Percentiles rank a stretch among this genome's conserved stretches.
Conservation (phyloP, 2,888 invertebrate species). For the Ligdia adustata region DNA sequence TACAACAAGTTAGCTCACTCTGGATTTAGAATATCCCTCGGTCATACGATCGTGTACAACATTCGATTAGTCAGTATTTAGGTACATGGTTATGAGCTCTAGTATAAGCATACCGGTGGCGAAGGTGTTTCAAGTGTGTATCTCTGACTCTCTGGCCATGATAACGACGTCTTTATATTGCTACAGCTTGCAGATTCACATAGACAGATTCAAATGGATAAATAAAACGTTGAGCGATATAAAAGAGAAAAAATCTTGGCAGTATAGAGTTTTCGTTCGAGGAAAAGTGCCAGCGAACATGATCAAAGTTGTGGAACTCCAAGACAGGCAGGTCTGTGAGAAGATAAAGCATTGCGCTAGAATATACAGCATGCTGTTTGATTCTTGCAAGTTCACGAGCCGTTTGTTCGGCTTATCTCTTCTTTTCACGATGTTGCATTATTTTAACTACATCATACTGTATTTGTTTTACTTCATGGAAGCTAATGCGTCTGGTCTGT, state of each 20-base stretch:
- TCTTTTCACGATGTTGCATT: constrained; percentile 48
- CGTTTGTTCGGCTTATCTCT: constrained; percentile 52
- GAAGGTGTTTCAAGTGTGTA: constrained; percentile 57
- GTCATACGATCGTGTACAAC: constrained; percentile 42
- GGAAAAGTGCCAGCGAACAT: constrained; percentile 38
- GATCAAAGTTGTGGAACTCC: constrained; percentile 42
- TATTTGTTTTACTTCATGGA: constrained; percentile 72
- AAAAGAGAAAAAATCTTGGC: constrained; percentile 45
- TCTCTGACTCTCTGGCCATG: constrained; percentile 49
- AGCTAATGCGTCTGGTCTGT: constrained; percentile 63
- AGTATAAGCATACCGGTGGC: constrained; percentile 47
- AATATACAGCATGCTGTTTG: constrained; percentile 55
- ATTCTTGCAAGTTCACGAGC: constrained; percentile 44
- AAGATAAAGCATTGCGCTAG: constrained; percentile 58
- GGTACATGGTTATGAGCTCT: constrained; percentile 49
- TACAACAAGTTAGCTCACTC: constrained; percentile 44
- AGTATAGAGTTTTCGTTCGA: constrained; percentile 48
- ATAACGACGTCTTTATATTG: constrained; percentile 52
- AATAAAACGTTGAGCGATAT: constrained; percentile 55
- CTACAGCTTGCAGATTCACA: constrained; percentile 46
- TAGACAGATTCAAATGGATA: constrained; percentile 51
- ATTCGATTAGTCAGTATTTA: constrained; percentile 50
- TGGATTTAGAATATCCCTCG: constrained; percentile 38
- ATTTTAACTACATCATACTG: constrained; percentile 49
- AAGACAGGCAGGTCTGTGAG: constrained; percentile 53